These are phyloP conservation scores for human (Homo sapiens) DNA, from an alignment of 2,113 vertebrate species.

Conservation along the genomic window GRCh38 chr1:220779001-220779500, in stretches of 20 bases:
- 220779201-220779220: not conserved
- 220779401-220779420: not conserved
- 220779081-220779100: not conserved
- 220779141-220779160: not conserved
- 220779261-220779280: accelerated
- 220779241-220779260: accelerated
- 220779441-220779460: not conserved
- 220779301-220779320: not conserved
- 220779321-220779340: not conserved
- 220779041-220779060: not conserved
- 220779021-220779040: not conserved
- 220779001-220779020: not conserved
- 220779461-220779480: not conserved
- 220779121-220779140: not conserved
- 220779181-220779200: not conserved
- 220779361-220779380: not conserved
- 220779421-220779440: not conserved
- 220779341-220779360: not conserved
- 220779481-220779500: accelerated
- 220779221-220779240: not conserved
- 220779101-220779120: not conserved
- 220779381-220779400: not conserved
- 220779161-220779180: not conserved
- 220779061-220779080: not conserved
- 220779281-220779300: not conserved